These are phyloP conservation scores for Rhinophrynus dorsalis DNA, from an alignment of 2,797 vertebrate genomes.

Conservation along the genomic window DNA sequence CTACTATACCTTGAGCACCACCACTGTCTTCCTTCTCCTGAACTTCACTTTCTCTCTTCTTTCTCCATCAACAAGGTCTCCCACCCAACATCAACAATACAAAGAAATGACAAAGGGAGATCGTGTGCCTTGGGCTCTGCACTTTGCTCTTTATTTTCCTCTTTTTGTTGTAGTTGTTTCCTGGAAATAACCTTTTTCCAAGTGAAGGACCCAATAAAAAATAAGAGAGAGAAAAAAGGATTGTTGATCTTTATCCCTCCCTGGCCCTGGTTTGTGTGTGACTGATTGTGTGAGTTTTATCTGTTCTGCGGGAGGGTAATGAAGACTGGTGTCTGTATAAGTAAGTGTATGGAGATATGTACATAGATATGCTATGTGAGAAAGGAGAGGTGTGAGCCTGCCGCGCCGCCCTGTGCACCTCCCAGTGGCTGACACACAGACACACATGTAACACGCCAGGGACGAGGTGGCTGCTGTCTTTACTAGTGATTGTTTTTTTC, in stretches of 20 bases:
- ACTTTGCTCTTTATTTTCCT: slow-evolving; percentile 29
- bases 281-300: neutral
- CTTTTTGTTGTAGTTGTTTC: neutral
- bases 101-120: neutral
- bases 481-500: neutral
- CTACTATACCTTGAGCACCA: slow-evolving; percentile 22
- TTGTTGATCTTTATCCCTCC: slow-evolving; percentile 14
- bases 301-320: neutral
- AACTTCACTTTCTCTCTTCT: slow-evolving; percentile 45
- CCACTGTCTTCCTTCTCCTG: slow-evolving; percentile 26
- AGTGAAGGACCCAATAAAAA: neutral
- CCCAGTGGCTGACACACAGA: slow-evolving; percentile 18
- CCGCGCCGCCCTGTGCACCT: slow-evolving; percentile 39
- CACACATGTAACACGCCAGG: neutral
- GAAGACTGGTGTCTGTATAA: neutral
- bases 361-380: slow-evolving; percentile 27
- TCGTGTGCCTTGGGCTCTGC: neutral
- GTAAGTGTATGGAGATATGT: slow-evolving; percentile 13
- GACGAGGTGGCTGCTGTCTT: neutral
- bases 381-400: slow-evolving; percentile 34
- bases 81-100: neutral
- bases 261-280: neutral
- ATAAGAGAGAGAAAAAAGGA: neutral
- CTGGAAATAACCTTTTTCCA: neutral
- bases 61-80: slow-evolving; percentile 28